Conservation (phyloP, 2,113 vertebrate species). For the Aphyosemion australe region DNA sequence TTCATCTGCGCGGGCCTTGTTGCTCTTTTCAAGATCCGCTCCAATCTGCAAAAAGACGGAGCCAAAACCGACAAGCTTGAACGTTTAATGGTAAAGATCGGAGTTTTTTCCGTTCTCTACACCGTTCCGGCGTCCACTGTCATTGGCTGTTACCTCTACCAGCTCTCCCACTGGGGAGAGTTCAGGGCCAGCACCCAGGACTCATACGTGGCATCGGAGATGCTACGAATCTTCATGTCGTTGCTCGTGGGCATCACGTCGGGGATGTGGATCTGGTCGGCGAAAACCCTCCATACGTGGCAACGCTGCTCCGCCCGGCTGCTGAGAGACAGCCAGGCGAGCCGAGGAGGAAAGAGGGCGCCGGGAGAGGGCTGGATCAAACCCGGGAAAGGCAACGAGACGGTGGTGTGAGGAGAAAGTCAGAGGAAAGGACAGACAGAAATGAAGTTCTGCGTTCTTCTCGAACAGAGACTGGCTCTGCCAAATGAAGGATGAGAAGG, state of each 20-base stretch:
- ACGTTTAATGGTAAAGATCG: conserved; percentile 98
- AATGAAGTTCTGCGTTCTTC: conserved; percentile 24
- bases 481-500: conserved; percentile 18
- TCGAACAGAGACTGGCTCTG: conserved; percentile 28
- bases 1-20: conserved; percentile 96
- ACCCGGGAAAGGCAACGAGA: conserved; percentile 93
- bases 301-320: conserved; percentile 92
- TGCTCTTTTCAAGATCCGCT: conserved; percentile 97
- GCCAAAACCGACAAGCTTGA: conserved; percentile 98
- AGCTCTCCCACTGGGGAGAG: conserved; percentile 93
- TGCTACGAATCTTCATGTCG: conserved; percentile 98
- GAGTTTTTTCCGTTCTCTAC: conserved; percentile 98
- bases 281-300: conserved; percentile 98
- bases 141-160: conserved; percentile 97
- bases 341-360: conserved; percentile 83
- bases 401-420: conserved; percentile 84
- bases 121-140: conserved; percentile 96
- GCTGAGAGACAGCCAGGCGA: conserved; percentile 86
- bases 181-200: conserved; percentile 87
- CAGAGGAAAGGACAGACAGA: conserved; percentile 41
- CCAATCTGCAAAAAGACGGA: conserved; percentile 97
- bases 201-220: conserved; percentile 94
- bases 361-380: conserved; percentile 90
- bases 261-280: conserved; percentile 99
- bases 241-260: conserved; percentile 96